These are phyloP conservation scores for Lutjanus erythropterus DNA, from an alignment of 2,113 vertebrate genomes.

Conservation along the genomic window DNA sequence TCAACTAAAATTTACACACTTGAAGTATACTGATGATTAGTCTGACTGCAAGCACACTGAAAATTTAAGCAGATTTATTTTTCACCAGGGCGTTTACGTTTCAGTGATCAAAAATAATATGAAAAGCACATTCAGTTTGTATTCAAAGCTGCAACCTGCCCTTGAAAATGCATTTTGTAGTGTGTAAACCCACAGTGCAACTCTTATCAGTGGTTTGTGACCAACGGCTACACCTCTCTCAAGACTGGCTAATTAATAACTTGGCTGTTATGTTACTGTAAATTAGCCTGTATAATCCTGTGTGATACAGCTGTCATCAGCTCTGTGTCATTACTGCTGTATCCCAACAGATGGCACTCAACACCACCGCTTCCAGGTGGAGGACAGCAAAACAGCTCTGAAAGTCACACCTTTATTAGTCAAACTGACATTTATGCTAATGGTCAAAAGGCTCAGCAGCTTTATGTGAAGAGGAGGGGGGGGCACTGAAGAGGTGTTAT, in stretches of 20 bases:
- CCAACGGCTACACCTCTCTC: neutral
- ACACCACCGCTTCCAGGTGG: slow-evolving; percentile 43
- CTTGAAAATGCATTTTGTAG: neutral
- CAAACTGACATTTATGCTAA: slow-evolving; percentile 41
- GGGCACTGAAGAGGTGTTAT: slow-evolving; percentile 7
- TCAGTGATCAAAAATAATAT: no score
- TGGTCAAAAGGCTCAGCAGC: slow-evolving; percentile 13
- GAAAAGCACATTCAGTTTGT: neutral
- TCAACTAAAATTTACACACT: no score
- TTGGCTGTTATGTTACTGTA: slow-evolving; percentile 10
- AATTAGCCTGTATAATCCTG: slow-evolving; percentile 23
- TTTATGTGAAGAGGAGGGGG: neutral
- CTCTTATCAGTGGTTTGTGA: slow-evolving; percentile 19
- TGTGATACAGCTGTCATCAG: slow-evolving; percentile 4
- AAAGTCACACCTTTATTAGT: slow-evolving; percentile 34
- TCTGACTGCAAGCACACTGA: no score
- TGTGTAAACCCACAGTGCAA: neutral
- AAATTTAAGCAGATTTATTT: slow-evolving; percentile 6
- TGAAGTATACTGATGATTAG: no score
- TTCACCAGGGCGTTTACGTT: no score
- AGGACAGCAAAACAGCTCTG: neutral
- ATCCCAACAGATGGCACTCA: slow-evolving; percentile 71
- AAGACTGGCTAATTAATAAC: slow-evolving; percentile 35
- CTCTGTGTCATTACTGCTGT: slow-evolving; percentile 12
- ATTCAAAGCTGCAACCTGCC: neutral